Conservation (phyloP, 2,888 invertebrate genomes). For the Aquatica leii region DNA sequence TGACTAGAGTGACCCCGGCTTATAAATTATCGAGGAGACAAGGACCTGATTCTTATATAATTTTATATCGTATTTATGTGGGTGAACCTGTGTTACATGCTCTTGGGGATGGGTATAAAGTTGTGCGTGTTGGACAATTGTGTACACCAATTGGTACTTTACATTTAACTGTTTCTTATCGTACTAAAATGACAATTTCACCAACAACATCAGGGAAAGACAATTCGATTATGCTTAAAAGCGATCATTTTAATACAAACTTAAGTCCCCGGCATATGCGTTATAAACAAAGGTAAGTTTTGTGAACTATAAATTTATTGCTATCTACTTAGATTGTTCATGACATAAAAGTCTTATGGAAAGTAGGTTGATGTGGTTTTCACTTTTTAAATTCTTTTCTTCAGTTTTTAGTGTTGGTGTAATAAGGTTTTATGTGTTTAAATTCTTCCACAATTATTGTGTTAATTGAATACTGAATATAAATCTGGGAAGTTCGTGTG, state of each 20-base stretch:
- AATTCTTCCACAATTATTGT: no score
- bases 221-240: slow-evolving; percentile 83
- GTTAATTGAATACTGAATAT: no score
- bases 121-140: slow-evolving; percentile 84
- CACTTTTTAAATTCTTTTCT: no score
- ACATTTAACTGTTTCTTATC: slow-evolving; percentile 82
- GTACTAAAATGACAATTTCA: slow-evolving; percentile 91
- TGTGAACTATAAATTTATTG: no score
- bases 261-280: slow-evolving; percentile 73
- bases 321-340: no score
- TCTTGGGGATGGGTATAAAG: slow-evolving; percentile 83
- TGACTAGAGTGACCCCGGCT: slow-evolving; percentile 91
- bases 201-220: slow-evolving; percentile 77
- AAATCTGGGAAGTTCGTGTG: no score
- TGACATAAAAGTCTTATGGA: no score
- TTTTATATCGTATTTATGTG: slow-evolving; percentile 87
- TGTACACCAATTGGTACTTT: slow-evolving; percentile 88
- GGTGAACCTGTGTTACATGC: slow-evolving; percentile 78
- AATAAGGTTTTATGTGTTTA: no score
- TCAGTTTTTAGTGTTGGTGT: no score
- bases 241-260: slow-evolving; percentile 84
- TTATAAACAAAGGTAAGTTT: slow-evolving; percentile 66
- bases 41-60: slow-evolving; percentile 86
- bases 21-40: slow-evolving; percentile 92
- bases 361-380: no score